A percentile compares a stretch with the other conserved stretches of the same genome.
phyloP scores from a whole-genome alignment of 1,140 invertebrate species.

The Pristionchus pacificus region DNA sequence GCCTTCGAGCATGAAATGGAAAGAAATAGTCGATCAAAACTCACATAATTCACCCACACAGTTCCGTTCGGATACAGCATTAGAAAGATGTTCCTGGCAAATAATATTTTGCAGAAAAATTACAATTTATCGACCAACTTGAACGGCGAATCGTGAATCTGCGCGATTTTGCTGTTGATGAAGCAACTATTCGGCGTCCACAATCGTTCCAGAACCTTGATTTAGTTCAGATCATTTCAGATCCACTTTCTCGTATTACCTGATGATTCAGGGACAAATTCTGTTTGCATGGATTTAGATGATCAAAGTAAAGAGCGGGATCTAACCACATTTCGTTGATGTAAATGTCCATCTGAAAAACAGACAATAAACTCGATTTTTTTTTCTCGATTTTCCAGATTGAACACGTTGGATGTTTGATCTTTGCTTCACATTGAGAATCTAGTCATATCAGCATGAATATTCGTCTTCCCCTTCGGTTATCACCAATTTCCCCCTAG shows the following conservation, averaged over 20 bases:
- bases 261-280: slow-evolving; percentile 49
- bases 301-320: slow-evolving; percentile 52
- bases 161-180: slow-evolving; percentile 53
- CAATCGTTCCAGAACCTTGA: slow-evolving; percentile 50
- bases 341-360: slow-evolving; percentile 55
- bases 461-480: too few species aligned
- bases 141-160: slow-evolving; percentile 56
- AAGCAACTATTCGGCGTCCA: slow-evolving; percentile 57
- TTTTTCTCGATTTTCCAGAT: too few species aligned
- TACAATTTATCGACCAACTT: slow-evolving; percentile 31
- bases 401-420: too few species aligned
- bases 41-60: slow-evolving; percentile 55
- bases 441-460: too few species aligned
- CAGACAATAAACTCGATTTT: too few species aligned
- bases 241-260: slow-evolving; percentile 5
- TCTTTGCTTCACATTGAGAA: too few species aligned
- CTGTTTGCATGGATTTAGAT: slow-evolving; percentile 52
- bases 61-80: slow-evolving; percentile 57
- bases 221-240: slow-evolving; percentile 1
- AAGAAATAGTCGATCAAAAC: too few species aligned
- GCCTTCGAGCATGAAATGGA: too few species aligned
- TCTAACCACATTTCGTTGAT: slow-evolving; percentile 55
- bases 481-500: too few species aligned
- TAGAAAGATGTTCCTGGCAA: slow-evolving; percentile 50
- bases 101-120: background rate